Percentiles rank a stretch among this genome's conserved stretches.
These are phyloP conservation scores for Synaphobranchus kaupii DNA, from an alignment of 2,797 vertebrate species.

Conservation along the genomic window DNA sequence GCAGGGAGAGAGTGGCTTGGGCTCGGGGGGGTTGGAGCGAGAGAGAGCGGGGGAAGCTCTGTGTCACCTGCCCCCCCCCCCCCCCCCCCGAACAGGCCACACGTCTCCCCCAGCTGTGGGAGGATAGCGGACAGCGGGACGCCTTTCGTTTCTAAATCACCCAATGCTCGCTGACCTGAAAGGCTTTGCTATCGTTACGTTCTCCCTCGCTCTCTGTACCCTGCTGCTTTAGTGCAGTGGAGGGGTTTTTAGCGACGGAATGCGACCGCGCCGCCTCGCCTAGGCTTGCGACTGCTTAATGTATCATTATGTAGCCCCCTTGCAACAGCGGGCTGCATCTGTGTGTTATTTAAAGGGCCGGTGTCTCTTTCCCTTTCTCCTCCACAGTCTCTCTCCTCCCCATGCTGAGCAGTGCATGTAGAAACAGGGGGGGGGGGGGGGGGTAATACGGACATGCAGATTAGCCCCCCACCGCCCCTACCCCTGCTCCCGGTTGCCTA, in stretches of 20 bases:
- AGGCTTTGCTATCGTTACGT: conserved; percentile 1
- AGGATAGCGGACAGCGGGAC: conserved; percentile 37
- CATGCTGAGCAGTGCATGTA: neutral
- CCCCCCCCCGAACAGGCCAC: conserved; percentile 6
- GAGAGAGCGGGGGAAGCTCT: neutral
- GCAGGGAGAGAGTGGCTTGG: too few species aligned
- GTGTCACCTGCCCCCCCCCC: conserved; percentile 12
- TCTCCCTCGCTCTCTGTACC: neutral
- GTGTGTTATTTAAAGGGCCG: conserved; percentile 39
- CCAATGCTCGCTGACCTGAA: conserved; percentile 41
- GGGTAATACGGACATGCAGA: conserved; percentile 18
- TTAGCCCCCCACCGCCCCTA: neutral
- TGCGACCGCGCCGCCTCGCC: conserved; percentile 18
- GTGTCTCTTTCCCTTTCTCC: neutral
- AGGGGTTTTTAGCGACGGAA: conserved; percentile 3
- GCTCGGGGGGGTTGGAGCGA: neutral
- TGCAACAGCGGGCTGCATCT: conserved; percentile 31
- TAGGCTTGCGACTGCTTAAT: conserved; percentile 35
- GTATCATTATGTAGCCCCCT: conserved; percentile 41
- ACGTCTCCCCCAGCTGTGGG: conserved; percentile 31
- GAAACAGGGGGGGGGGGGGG: too few species aligned
- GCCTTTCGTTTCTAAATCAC: conserved; percentile 50
- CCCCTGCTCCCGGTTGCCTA: neutral
- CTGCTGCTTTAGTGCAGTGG: conserved; percentile 2
- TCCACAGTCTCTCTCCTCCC: neutral